Conservation (phyloP, 2,797 vertebrate genomes). For the Microhierax caerulescens region DNA sequence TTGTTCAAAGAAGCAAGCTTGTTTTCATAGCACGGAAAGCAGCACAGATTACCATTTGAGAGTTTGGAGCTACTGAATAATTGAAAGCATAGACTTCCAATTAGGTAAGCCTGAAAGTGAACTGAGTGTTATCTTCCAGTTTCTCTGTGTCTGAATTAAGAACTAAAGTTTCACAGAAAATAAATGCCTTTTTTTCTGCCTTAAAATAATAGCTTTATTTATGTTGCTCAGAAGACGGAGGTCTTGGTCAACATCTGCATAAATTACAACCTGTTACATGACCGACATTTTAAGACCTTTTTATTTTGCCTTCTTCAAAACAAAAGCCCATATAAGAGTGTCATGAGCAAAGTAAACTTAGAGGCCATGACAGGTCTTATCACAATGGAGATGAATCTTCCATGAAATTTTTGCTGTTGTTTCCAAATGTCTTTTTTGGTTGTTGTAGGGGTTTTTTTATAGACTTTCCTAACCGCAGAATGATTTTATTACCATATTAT, state of each 20-base stretch:
- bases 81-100: background rate
- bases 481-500: background rate
- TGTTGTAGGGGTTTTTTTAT: too few species aligned
- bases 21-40: background rate
- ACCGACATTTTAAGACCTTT: background rate
- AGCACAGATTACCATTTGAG: background rate
- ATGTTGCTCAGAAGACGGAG: background rate
- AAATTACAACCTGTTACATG: background rate
- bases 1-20: background rate
- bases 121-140: background rate
- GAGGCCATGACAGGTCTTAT: background rate
- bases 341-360: background rate
- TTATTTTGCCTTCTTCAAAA: background rate
- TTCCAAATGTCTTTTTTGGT: background rate
- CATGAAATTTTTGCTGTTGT: background rate
- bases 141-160: background rate
- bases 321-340: background rate
- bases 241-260: background rate
- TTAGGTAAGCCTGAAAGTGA: background rate
- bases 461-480: background rate
- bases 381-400: rapidly evolving
- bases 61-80: background rate
- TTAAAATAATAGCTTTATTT: background rate
- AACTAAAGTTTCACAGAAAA: background rate
- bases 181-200: background rate